These are phyloP conservation scores for Notechis scutatus DNA, from an alignment of 2,113 vertebrate species.

Conservation along the genomic window DNA sequence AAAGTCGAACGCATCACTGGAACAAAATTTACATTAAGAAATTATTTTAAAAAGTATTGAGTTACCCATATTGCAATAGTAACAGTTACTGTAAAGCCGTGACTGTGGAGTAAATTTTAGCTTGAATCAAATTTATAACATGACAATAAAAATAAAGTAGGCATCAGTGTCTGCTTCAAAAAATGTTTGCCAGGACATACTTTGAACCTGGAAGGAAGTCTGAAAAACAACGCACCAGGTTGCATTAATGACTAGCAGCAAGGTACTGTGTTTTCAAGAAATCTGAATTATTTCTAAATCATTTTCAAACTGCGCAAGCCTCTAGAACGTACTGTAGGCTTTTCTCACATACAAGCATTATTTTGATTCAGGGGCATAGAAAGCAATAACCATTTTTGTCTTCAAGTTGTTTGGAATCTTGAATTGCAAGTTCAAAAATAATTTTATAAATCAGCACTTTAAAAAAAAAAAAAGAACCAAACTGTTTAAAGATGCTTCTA, in stretches of 20 bases:
- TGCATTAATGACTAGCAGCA: not conserved
- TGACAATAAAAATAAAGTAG: not conserved
- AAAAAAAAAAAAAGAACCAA: not conserved
- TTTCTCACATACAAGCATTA: not conserved
- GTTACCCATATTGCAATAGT: not conserved
- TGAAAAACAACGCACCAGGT: not conserved
- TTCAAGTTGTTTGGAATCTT: not conserved
- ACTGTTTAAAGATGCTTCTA: constrained; percentile 11
- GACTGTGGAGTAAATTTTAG: not conserved
- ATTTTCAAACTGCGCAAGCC: not conserved
- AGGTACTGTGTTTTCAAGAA: not conserved
- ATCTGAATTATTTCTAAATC: not conserved
- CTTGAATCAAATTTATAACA: not conserved
- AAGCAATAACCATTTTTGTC: not conserved
- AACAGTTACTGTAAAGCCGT: not conserved
- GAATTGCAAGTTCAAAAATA: not conserved
- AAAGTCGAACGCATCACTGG: constrained; percentile 93
- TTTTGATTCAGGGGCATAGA: not conserved
- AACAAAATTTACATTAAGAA: constrained; percentile 33
- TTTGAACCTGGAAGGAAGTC: not conserved
- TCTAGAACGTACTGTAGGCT: not conserved
- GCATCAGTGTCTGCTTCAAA: not conserved
- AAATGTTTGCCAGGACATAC: not conserved
- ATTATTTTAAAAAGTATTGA: not conserved
- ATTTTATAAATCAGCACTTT: not conserved